phyloP scores from a whole-genome alignment of 2,797 vertebrate species.

The Syngnathus rostellatus region DNA sequence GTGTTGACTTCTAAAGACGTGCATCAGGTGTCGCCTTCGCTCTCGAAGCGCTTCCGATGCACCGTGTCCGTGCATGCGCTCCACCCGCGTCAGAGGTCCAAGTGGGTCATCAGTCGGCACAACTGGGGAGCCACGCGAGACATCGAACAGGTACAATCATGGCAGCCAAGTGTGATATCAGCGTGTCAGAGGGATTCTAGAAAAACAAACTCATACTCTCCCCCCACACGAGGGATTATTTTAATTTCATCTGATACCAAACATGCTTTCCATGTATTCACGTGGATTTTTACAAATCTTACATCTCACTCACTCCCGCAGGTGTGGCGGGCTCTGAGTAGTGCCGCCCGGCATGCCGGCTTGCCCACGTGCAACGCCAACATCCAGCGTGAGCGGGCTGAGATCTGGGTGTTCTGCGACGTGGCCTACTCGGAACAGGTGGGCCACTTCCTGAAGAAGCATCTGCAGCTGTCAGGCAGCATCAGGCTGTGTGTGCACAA shows the following conservation, averaged over 20 bases:
- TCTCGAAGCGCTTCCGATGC: slow-evolving; percentile 69
- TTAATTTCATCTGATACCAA: too few relatives aligned
- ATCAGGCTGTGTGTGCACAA: slow-evolving; percentile 75
- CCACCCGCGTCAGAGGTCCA: slow-evolving; percentile 77
- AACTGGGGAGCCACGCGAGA: slow-evolving; percentile 61
- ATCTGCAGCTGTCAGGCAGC: slow-evolving; percentile 73
- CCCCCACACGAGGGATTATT: too few relatives aligned
- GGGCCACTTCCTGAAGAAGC: slow-evolving; percentile 73
- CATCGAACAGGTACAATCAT: slow-evolving; percentile 69
- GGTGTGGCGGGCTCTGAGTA: slow-evolving; percentile 74
- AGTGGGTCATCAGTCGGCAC: slow-evolving; percentile 74
- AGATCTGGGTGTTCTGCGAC: slow-evolving; percentile 95
- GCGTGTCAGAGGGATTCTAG: too few relatives aligned
- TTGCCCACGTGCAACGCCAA: slow-evolving; percentile 87
- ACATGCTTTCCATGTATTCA: background rate
- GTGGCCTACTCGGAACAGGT: slow-evolving; percentile 80
- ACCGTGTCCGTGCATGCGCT: slow-evolving; percentile 69
- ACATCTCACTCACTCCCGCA: slow-evolving; percentile 11
- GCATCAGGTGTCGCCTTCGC: slow-evolving; percentile 45
- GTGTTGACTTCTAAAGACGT: slow-evolving; percentile 53
- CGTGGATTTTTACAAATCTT: background rate
- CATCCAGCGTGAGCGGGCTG: slow-evolving; percentile 72
- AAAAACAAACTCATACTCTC: too few relatives aligned
- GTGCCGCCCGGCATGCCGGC: slow-evolving; percentile 53
- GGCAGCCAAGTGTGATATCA: too few relatives aligned